Percentiles rank a stretch among this genome's conserved stretches.
phyloP scores from a whole-genome alignment of 1,140 invertebrate species.

The Bombus pascuorum region DNA sequence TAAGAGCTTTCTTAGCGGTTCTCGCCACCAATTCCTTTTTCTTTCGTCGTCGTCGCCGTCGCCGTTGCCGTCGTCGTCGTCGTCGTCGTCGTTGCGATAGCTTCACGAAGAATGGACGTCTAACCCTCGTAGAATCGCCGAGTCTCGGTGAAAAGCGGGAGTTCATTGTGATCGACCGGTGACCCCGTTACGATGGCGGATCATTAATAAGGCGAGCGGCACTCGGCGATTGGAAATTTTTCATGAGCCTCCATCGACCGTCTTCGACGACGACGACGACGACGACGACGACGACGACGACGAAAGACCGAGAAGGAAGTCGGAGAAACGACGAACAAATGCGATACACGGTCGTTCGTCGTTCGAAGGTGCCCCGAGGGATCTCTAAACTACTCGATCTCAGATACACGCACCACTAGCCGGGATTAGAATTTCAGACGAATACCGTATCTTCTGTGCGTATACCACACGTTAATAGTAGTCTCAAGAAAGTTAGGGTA shows the following conservation, averaged over 20 bases:
- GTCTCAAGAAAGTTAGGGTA: too few relatives aligned
- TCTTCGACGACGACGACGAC: background rate
- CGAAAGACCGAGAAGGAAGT: background rate
- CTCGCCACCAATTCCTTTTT: background rate
- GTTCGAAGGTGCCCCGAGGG: background rate
- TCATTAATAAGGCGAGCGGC: constrained; percentile 13
- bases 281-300: background rate
- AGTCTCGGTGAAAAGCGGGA: background rate
- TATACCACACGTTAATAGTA: too few relatives aligned
- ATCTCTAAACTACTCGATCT: background rate
- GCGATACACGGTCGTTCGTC: background rate
- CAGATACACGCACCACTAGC: background rate
- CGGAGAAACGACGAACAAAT: background rate
- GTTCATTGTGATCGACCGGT: constrained; percentile 24
- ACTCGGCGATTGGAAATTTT: constrained; percentile 17
- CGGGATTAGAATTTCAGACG: background rate
- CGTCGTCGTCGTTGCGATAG: background rate
- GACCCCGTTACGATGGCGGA: constrained; percentile 16
- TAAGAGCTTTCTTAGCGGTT: constrained; percentile 14
- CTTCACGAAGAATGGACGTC: background rate
- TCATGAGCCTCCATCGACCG: background rate
- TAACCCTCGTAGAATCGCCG: background rate
- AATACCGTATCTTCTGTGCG: background rate
- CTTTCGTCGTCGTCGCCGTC: background rate
- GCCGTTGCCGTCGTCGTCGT: background rate